phyloP scores from a whole-genome alignment of 1,140 invertebrate species.

The Orius insidiosus region DNA sequence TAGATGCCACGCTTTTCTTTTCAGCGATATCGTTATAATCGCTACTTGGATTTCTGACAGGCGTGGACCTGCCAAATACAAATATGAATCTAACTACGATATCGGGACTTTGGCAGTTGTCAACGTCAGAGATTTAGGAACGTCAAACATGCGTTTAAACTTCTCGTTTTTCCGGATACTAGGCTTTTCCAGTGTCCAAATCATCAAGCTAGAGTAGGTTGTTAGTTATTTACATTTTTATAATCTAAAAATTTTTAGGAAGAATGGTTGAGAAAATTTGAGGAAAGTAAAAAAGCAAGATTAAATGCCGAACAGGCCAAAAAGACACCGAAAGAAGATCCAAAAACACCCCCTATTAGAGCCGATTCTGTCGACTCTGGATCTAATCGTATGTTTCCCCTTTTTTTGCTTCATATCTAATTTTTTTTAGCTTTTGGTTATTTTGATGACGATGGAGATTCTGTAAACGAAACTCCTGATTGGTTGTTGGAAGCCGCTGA shows the following conservation, averaged over 20 bases:
- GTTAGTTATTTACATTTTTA: neutral
- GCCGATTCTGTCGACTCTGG: constrained; percentile 30
- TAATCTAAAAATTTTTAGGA: constrained; percentile 37
- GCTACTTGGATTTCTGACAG: constrained; percentile 55
- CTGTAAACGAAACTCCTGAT: constrained; percentile 38
- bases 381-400: constrained; percentile 24
- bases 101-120: constrained; percentile 84
- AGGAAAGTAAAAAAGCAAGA: constrained; percentile 74
- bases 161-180: constrained; percentile 84
- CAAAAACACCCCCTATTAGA: constrained; percentile 26
- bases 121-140: constrained; percentile 81
- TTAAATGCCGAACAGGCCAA: constrained; percentile 48
- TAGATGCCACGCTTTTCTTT: constrained; percentile 79
- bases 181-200: constrained; percentile 82
- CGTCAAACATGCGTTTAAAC: constrained; percentile 83
- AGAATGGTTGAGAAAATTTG: constrained; percentile 88
- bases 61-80: constrained; percentile 67
- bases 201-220: constrained; percentile 50
- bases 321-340: constrained; percentile 20
- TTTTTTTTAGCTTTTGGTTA: constrained; percentile 8
- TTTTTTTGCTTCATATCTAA: neutral
- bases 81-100: constrained; percentile 79
- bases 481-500: constrained; percentile 86
- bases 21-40: constrained; percentile 70
- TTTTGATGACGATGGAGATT: constrained; percentile 26